A percentile compares a stretch with the other conserved stretches of the same genome.
Evolutionary conservation across 2,797 vertebrate genomes (phyloP).

Genomic region (Borostomias antarcticus): DNA sequence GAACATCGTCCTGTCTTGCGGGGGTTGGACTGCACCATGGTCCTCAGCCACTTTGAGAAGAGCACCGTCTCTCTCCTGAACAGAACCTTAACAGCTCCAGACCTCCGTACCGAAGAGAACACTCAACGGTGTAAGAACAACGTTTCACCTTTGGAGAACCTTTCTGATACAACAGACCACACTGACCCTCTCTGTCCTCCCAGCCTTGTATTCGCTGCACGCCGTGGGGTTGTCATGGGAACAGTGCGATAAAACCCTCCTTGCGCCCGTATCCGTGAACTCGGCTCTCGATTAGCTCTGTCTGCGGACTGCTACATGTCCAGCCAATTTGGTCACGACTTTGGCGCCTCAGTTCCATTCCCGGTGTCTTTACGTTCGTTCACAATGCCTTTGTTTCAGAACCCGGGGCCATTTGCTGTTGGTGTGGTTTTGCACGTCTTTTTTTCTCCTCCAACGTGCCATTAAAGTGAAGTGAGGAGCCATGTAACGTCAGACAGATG

Average conservation of each 20-base stretch:
- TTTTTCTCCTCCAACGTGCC: conserved; percentile 70
- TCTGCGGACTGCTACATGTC: neutral
- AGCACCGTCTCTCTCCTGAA: conserved; percentile 14
- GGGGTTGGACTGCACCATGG: neutral
- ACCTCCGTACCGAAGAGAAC: neutral
- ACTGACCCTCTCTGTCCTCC: conserved; percentile 21
- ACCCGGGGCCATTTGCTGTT: conserved; percentile 57
- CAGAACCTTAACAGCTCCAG: conserved; percentile 20
- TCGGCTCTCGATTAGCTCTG: neutral
- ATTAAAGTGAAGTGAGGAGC: conserved; percentile 54
- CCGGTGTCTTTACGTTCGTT: conserved; percentile 8
- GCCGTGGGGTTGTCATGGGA: conserved; percentile 32
- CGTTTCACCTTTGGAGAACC: neutral
- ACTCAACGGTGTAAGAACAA: conserved; percentile 21
- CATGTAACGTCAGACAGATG: conserved; percentile 21
- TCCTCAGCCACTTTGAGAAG: neutral
- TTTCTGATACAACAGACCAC: conserved; percentile 9
- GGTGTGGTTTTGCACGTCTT: too few relatives aligned
- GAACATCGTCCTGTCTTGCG: conserved; percentile 24
- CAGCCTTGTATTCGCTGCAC: conserved; percentile 39
- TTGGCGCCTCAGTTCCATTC: neutral
- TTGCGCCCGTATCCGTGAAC: neutral
- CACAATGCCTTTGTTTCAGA: conserved; percentile 45
- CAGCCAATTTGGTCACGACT: neutral
- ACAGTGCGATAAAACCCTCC: conserved; percentile 32